Conservation (phyloP, 2,113 vertebrate genomes). For the Stomatorhinus ivindoensis region DNA sequence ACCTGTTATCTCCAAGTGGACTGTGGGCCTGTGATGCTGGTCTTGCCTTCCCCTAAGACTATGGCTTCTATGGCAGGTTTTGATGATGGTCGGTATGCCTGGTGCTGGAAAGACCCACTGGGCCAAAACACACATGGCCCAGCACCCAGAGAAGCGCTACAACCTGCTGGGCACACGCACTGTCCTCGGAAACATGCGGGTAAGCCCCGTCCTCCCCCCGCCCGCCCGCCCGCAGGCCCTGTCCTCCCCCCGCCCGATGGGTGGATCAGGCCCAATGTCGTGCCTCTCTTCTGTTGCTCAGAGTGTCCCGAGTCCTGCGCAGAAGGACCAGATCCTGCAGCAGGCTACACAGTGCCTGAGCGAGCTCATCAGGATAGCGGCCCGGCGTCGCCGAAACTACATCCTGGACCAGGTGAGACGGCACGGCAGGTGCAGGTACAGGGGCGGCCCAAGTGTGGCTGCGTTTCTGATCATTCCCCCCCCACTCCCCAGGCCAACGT, state of each 20-base stretch:
- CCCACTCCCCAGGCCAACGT: constrained; percentile 64
- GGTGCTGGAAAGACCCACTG: constrained; percentile 81
- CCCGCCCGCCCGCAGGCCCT: neutral
- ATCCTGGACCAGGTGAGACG: constrained; percentile 79
- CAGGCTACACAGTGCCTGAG: constrained; percentile 79
- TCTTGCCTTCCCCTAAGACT: neutral
- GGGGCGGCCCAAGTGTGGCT: too few relatives aligned
- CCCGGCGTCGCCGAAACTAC: constrained; percentile 70
- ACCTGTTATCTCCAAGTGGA: neutral
- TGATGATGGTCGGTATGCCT: constrained; percentile 81
- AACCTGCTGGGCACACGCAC: constrained; percentile 68
- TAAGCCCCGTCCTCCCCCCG: constrained; percentile 33
- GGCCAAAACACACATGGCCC: constrained; percentile 61
- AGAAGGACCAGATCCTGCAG: constrained; percentile 61
- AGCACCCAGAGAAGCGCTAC: constrained; percentile 71
- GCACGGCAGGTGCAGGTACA: too few relatives aligned
- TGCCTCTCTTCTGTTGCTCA: constrained; percentile 12
- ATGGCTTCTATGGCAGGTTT: constrained; percentile 50
- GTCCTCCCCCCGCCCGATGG: neutral
- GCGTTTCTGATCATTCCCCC: neutral
- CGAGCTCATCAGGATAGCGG: constrained; percentile 71
- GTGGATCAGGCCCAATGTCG: neutral
- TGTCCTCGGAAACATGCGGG: constrained; percentile 71
- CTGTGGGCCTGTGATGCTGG: neutral
- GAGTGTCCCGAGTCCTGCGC: constrained; percentile 39